Conservation (phyloP, 2,888 invertebrate species). For the Cephus runcator region DNA sequence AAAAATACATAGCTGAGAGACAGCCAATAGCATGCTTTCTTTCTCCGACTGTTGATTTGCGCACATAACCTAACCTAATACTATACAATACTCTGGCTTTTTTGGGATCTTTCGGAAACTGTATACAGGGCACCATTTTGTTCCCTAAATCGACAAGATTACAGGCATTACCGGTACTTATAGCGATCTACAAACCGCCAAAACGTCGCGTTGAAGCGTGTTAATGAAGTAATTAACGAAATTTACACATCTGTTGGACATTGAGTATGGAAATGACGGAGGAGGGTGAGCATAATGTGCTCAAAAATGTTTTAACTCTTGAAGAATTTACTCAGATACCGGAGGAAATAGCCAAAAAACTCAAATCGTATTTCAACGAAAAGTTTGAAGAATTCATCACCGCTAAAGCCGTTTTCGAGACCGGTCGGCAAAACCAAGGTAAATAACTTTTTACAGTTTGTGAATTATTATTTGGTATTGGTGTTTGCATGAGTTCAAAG, state of each 20-base stretch:
- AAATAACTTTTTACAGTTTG: slow-evolving; percentile 37
- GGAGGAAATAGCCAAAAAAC: slow-evolving; percentile 70
- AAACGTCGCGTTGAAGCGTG: background rate
- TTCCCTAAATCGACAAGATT: background rate
- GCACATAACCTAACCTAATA: background rate
- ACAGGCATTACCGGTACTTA: background rate
- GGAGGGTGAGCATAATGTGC: slow-evolving; percentile 59
- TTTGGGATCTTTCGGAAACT: background rate
- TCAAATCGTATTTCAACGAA: slow-evolving; percentile 71
- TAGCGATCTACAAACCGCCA: background rate
- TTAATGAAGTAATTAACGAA: background rate
- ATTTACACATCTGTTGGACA: background rate
- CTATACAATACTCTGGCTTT: background rate
- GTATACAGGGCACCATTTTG: background rate
- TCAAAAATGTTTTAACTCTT: slow-evolving; percentile 64
- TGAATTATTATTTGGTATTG: background rate
- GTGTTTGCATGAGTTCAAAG: slow-evolving; percentile 14
- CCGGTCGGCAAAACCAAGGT: slow-evolving; percentile 74
- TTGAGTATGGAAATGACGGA: slow-evolving; percentile 58
- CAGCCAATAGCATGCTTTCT: background rate
- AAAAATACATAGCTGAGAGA: background rate
- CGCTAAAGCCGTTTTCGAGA: slow-evolving; percentile 79
- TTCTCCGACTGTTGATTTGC: background rate
- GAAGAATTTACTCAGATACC: slow-evolving; percentile 71
- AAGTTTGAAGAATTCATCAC: slow-evolving; percentile 79